A percentile compares a stretch with the other conserved stretches of the same genome.
phyloP scores from a whole-genome alignment of 2,113 vertebrate species.

The Eclectus roratus region DNA sequence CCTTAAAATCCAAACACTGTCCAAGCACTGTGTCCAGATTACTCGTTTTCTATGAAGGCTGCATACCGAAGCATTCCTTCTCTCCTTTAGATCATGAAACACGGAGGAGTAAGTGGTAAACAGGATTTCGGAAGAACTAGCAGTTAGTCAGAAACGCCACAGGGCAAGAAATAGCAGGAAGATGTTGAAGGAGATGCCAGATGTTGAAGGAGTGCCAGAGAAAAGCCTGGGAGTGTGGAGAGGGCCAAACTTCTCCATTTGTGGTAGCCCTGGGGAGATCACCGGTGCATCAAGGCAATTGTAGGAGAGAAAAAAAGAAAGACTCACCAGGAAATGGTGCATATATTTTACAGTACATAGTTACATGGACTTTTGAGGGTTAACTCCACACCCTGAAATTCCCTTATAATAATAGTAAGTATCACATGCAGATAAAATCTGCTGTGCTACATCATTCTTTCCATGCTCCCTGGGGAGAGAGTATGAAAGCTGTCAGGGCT shows the following conservation, averaged over 20 bases:
- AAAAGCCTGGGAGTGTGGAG: neutral
- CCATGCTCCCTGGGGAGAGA: neutral
- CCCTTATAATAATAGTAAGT: neutral
- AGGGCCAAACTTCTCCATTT: neutral
- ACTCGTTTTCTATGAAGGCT: neutral
- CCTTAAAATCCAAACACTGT: neutral
- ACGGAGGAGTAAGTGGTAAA: neutral
- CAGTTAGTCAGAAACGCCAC: neutral
- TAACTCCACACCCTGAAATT: slow-evolving; percentile 56
- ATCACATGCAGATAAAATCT: neutral
- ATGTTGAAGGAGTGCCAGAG: neutral
- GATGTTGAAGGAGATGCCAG: neutral
- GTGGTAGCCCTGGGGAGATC: neutral
- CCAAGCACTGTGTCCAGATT: neutral
- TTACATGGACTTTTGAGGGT: neutral
- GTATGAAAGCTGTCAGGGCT: neutral
- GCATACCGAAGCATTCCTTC: neutral
- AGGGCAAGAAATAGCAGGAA: neutral
- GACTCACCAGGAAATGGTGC: neutral
- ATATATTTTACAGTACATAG: neutral
- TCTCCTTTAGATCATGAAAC: neutral
- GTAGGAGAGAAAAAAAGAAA: neutral
- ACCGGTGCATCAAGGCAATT: neutral
- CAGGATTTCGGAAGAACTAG: neutral
- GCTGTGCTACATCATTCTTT: slow-evolving; percentile 39